Percentiles rank a stretch among this genome's conserved stretches.
phyloP scores from a whole-genome alignment of 92 coral and sea anemone species.

The Parazoanthus swiftii region DNA sequence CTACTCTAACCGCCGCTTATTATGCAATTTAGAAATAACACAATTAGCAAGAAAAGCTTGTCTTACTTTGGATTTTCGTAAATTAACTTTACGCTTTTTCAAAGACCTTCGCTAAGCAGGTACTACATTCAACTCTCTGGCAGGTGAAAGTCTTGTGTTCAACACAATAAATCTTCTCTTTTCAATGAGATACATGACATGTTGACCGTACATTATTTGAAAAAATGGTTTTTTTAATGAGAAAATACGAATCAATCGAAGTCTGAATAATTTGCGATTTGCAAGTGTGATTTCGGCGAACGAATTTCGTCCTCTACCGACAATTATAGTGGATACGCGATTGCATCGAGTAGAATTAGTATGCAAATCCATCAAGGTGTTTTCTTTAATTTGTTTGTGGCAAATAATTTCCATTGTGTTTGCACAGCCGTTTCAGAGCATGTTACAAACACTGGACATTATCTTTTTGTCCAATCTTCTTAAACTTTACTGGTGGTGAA shows the following conservation, averaged over 20 bases:
- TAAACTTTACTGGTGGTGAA: conserved; percentile 39
- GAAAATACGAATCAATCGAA: neutral
- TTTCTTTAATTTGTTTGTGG: conserved; percentile 32
- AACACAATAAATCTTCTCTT: conserved; percentile 19
- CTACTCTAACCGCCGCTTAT: neutral
- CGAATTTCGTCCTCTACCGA: neutral
- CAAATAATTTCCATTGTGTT: conserved; percentile 35
- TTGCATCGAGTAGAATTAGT: neutral
- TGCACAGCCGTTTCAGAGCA: conserved; percentile 43
- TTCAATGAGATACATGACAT: neutral
- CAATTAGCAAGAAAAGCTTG: neutral
- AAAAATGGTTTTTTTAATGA: neutral
- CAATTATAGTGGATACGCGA: conserved; percentile 23
- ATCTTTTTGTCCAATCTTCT: conserved; percentile 22
- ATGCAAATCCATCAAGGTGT: conserved; percentile 33
- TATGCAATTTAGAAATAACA: neutral
- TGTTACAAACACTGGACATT: conserved; percentile 26
- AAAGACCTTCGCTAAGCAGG: conserved; percentile 10
- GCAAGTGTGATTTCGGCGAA: conserved; percentile 9
- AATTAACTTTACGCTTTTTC: neutral
- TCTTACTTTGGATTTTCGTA: neutral
- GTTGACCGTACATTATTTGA: neutral
- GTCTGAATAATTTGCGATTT: neutral
- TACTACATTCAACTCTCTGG: conserved; percentile 27
- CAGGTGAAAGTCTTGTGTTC: conserved; percentile 30